Evolutionary conservation across 2,797 vertebrate genomes (phyloP), one percentile per base, ranked within the genome.

Genomic region (Rhinoraja longicauda): DNA sequence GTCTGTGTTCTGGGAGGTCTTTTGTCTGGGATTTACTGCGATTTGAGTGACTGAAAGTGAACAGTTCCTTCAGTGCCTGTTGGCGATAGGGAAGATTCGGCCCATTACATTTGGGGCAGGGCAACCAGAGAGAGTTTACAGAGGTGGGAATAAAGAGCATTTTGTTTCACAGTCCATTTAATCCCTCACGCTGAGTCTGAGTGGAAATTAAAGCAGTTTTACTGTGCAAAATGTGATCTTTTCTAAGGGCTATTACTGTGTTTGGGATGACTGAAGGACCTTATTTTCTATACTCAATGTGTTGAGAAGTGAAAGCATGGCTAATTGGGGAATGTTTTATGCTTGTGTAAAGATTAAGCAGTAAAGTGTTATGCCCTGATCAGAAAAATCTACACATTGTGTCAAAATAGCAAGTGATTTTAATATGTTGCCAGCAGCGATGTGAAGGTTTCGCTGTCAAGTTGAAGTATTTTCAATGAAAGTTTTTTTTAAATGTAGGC

Each of bases 201-300:
- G 36, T 53, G 39, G 15, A 73, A 92, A 92, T 92, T 53, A 53
- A 92, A 75, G 24, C 67, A 92, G 70, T 72, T 29, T 75, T 92
- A 92, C 29, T 92, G 75, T 92, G 70, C 90, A 92, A 92, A 92
- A 73, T 92, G 21, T 73, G 70, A 92, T 92, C 24, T 73, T 92
- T 92, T 92, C 45, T 26, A 92, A 92, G 24, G 39, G 32, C 70
- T 75, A 72, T 75, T 92, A 53, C 90, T 57, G 36, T 53, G 70
- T 13, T 1, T 29, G 39, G 1, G 45, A 53, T 73, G 90, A 92
- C 13, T 73, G 24, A 92, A 39, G 13, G 70, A 39, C 90, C 7
- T 75, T 9, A 53, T 36, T 92, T 70, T 53, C 90, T 73, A 92
- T n/a, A 75, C 10, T 73, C 67, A 92, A n/a, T 17, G 45, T 57